Evolutionary conservation across 2,888 invertebrate genomes (phyloP).

Genomic region (Cataglyphis altisquamis): DNA sequence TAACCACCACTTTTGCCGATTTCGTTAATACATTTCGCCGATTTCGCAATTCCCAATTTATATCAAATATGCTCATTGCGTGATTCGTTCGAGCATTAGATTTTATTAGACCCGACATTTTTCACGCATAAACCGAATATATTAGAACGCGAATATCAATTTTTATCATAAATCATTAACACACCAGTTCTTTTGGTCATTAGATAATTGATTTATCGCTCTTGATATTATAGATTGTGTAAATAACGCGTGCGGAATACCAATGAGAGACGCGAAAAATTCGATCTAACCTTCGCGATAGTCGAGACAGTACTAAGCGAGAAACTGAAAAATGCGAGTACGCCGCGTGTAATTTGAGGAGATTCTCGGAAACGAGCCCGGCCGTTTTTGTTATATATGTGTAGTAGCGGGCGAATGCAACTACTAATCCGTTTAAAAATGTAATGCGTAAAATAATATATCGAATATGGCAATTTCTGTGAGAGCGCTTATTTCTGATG

Average conservation of each 20-base stretch:
- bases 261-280: not conserved
- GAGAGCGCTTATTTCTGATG: not conserved
- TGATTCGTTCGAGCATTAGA: not conserved
- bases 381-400: not conserved
- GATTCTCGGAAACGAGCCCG: constrained; percentile 6
- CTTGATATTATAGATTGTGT: not conserved
- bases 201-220: not conserved
- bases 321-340: not conserved
- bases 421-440: not conserved
- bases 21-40: not conserved
- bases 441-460: not conserved
- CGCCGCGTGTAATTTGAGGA: not conserved
- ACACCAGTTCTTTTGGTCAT: not conserved
- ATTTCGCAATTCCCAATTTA: not conserved
- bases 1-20: not conserved
- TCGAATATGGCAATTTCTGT: not conserved
- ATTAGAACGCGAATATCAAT: not conserved
- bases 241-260: not conserved
- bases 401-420: not conserved
- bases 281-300: not conserved
- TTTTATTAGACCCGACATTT: not conserved
- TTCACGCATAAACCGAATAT: not conserved
- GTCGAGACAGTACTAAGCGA: constrained; percentile 1
- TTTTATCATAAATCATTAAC: not conserved
- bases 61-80: not conserved